Evolutionary conservation across 2,888 invertebrate species (phyloP).

Genomic region (Apomyelois bistriatella): DNA sequence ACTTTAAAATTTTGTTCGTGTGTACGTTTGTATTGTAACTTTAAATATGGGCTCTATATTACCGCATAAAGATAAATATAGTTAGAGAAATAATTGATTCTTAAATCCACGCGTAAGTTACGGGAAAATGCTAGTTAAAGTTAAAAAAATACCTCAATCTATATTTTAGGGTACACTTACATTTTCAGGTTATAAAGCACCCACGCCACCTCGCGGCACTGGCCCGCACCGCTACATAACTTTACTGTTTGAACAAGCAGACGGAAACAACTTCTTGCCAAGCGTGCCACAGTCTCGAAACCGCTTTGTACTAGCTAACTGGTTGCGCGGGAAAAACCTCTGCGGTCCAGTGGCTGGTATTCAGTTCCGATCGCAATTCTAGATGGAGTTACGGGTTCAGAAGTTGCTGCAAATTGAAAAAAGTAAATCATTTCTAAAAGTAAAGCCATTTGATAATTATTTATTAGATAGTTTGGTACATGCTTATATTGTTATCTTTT

Average conservation of each 20-base stretch:
- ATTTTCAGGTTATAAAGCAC: slow-evolving; percentile 63
- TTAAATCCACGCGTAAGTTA: too few species aligned
- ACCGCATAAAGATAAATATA: too few species aligned
- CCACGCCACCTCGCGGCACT: slow-evolving; percentile 68
- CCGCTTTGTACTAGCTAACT: slow-evolving; percentile 56
- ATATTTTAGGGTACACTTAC: too few species aligned
- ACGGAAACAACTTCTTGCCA: slow-evolving; percentile 68
- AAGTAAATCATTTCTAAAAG: neutral
- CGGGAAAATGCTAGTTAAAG: too few species aligned
- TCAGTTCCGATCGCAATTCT: slow-evolving; percentile 59
- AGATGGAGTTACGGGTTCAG: slow-evolving; percentile 44
- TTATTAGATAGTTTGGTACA: too few species aligned
- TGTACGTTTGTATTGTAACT: too few species aligned
- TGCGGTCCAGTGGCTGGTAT: slow-evolving; percentile 66
- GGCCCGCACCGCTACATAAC: slow-evolving; percentile 69
- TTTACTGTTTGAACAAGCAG: slow-evolving; percentile 64
- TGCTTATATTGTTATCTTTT: too few species aligned
- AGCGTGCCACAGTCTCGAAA: slow-evolving; percentile 51
- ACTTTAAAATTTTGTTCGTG: too few species aligned
- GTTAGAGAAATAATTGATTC: too few species aligned
- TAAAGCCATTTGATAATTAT: too few species aligned
- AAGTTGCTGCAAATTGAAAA: neutral
- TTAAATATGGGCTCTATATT: too few species aligned
- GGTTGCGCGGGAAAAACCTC: slow-evolving; percentile 64
- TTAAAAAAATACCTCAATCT: neutral